Conservation (phyloP, 2,888 invertebrate genomes). For the Ametastegia equiseti region DNA sequence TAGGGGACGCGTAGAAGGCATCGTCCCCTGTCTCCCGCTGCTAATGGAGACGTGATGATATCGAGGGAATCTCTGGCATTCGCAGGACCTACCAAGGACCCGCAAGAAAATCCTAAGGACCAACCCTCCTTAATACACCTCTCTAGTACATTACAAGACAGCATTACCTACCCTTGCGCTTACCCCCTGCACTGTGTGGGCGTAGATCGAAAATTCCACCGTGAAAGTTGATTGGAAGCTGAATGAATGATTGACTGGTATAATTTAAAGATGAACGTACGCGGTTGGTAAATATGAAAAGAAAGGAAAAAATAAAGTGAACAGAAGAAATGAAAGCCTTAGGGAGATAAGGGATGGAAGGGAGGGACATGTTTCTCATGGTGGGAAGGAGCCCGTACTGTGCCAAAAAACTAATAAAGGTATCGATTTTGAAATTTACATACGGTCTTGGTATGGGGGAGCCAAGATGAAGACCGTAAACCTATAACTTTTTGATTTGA, state of each 20-base stretch:
- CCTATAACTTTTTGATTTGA: slow-evolving; percentile 5
- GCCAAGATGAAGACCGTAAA: neutral
- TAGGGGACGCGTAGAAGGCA: neutral
- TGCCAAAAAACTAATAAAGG: slow-evolving; percentile 37
- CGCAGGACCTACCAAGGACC: slow-evolving; percentile 18
- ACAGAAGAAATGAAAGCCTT: neutral
- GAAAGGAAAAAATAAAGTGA: too few relatives aligned
- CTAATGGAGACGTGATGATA: slow-evolving; percentile 46
- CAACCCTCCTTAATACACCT: slow-evolving; percentile 26
- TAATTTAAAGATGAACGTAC: neutral
- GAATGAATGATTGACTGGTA: slow-evolving; percentile 17
- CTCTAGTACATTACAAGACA: slow-evolving; percentile 27
- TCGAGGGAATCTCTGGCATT: slow-evolving; percentile 41
- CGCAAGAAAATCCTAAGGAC: slow-evolving; percentile 26
- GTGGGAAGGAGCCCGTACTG: neutral
- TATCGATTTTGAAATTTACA: slow-evolving; percentile 33
- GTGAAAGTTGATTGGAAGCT: neutral
- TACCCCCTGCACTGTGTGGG: neutral
- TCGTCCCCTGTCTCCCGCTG: slow-evolving; percentile 22
- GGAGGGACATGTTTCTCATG: too few relatives aligned
- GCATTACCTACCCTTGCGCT: too few relatives aligned
- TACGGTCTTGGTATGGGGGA: slow-evolving; percentile 13
- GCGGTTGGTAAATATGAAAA: neutral
- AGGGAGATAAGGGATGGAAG: neutral
- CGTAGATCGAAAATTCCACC: slow-evolving; percentile 15